phyloP scores from a whole-genome alignment of 2,888 invertebrate genomes.

The Masnerella sp. region DNA sequence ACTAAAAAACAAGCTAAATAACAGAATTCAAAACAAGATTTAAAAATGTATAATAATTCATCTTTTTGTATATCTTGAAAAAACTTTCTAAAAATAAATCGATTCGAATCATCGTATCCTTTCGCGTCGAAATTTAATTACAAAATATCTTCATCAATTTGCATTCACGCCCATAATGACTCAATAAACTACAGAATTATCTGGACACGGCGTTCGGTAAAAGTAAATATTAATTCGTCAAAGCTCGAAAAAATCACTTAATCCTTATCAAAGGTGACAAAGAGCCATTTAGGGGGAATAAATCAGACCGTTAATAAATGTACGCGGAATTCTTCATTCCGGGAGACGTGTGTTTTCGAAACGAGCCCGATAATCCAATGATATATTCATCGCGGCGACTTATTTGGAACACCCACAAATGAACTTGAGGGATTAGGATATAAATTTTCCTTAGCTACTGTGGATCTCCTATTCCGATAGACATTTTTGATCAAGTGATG shows the following conservation, averaged over 20 bases:
- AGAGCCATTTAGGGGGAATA: conserved; percentile 41
- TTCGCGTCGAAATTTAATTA: conserved; percentile 17
- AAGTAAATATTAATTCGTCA: conserved; percentile 45
- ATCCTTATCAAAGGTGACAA: conserved; percentile 49
- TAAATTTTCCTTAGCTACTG: conserved; percentile 47
- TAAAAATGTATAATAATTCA: too few relatives aligned
- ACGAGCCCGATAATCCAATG: conserved; percentile 38
- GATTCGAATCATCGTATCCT: background rate
- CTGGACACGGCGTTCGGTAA: background rate
- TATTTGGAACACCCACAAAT: conserved; percentile 40
- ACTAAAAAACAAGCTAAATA: too few relatives aligned
- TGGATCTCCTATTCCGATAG: conserved; percentile 1
- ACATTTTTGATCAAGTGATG: too few relatives aligned
- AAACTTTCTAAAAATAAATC: conserved; percentile 11
- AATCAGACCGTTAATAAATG: conserved; percentile 27
- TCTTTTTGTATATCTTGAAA: too few relatives aligned
- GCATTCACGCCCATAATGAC: conserved; percentile 20
- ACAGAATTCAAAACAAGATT: too few relatives aligned
- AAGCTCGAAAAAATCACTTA: conserved; percentile 31
- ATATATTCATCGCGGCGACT: conserved; percentile 29
- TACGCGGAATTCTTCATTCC: conserved; percentile 14
- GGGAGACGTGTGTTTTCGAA: conserved; percentile 29
- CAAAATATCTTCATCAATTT: conserved; percentile 33
- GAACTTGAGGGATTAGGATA: conserved; percentile 36
- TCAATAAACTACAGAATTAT: conserved; percentile 43